These are phyloP conservation scores for Lepidostoma basale DNA, from an alignment of 1,140 invertebrate species.

Conservation along the genomic window DNA sequence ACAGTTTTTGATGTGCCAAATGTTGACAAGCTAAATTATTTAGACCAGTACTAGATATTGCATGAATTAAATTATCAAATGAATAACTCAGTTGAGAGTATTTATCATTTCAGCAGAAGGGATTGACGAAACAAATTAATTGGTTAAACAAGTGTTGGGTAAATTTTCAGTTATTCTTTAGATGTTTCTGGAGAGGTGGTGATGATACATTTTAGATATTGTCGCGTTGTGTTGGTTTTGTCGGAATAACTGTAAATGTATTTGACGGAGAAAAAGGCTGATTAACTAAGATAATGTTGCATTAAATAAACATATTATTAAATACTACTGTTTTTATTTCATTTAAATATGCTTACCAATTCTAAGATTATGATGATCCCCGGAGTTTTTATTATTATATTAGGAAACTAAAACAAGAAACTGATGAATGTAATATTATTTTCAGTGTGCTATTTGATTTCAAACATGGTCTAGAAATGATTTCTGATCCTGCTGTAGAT, in stretches of 20 bases:
- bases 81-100: too few relatives aligned
- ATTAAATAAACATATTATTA: conserved; percentile 46
- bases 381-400: too few relatives aligned
- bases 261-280: conserved; percentile 46
- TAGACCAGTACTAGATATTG: too few relatives aligned
- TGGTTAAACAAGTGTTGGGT: conserved; percentile 41
- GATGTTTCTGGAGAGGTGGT: background rate
- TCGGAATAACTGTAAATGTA: conserved; percentile 36
- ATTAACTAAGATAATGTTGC: conserved; percentile 46
- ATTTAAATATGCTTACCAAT: background rate
- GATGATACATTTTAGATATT: background rate
- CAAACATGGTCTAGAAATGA: background rate
- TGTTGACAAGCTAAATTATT: too few relatives aligned
- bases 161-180: conserved; percentile 38
- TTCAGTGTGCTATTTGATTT: background rate
- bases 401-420: too few relatives aligned
- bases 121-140: conserved; percentile 35
- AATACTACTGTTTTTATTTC: background rate
- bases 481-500: background rate
- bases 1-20: too few relatives aligned
- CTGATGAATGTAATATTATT: too few relatives aligned
- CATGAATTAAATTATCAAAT: too few relatives aligned
- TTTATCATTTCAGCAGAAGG: too few relatives aligned
- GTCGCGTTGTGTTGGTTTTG: conserved; percentile 1
- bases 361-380: background rate